Conservation (phyloP, 2,113 vertebrate species). For the Dromaius novaehollandiae region DNA sequence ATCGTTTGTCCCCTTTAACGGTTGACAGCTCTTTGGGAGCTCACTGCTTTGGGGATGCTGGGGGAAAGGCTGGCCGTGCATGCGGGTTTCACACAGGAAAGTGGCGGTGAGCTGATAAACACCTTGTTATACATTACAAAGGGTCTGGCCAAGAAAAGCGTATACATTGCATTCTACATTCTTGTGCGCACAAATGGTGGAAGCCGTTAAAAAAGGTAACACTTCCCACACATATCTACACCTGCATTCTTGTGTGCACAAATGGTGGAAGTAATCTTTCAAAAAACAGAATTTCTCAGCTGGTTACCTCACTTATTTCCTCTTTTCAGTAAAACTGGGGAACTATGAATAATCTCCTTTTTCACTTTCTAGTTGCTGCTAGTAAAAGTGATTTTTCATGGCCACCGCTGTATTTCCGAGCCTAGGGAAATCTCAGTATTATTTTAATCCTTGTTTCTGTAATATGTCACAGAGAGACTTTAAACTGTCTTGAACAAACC, state of each 20-base stretch:
- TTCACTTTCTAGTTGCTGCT: slow-evolving; percentile 23
- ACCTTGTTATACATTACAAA: neutral
- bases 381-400: neutral
- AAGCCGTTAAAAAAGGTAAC: slow-evolving; percentile 37
- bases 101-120: slow-evolving; percentile 38
- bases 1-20: neutral
- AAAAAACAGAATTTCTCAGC: neutral
- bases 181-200: slow-evolving; percentile 52
- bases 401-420: neutral
- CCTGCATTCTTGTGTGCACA: slow-evolving; percentile 30
- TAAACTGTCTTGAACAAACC: neutral
- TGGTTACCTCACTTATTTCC: neutral
- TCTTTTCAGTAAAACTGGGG: neutral
- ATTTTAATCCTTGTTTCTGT: neutral
- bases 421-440: neutral
- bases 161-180: neutral
- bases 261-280: slow-evolving; percentile 29
- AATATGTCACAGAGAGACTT: neutral
- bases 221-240: slow-evolving; percentile 38
- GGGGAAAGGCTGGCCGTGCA: neutral
- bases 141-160: neutral
- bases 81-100: slow-evolving; percentile 28
- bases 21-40: neutral
- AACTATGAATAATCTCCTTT: neutral
- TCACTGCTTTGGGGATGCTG: neutral